These are phyloP conservation scores for Chaitophorus viminalis DNA, from an alignment of 2,888 invertebrate species.

Conservation along the genomic window DNA sequence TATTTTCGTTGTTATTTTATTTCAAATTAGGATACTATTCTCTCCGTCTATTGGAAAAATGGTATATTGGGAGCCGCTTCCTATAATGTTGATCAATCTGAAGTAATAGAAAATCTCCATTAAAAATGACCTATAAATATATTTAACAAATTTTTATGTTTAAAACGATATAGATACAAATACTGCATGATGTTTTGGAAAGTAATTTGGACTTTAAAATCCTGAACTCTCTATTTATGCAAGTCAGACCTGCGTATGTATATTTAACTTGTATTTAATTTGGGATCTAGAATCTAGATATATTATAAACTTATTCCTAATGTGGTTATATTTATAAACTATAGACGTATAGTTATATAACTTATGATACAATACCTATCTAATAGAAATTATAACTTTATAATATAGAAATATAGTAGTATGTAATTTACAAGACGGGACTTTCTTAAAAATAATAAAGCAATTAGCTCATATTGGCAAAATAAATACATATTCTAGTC, in stretches of 20 bases:
- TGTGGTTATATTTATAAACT: too few relatives aligned
- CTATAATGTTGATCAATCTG: constrained; percentile 75
- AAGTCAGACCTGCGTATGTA: constrained; percentile 58
- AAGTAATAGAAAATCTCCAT: constrained; percentile 68
- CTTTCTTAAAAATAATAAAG: constrained; percentile 70
- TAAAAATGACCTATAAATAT: constrained; percentile 4
- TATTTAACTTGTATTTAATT: background rate
- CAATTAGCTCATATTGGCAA: constrained; percentile 67
- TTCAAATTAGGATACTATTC: constrained; percentile 66
- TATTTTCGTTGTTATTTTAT: background rate
- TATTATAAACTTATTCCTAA: too few relatives aligned
- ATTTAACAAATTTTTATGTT: constrained; percentile 52
- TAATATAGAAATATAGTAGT: constrained; percentile 64
- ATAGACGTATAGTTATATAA: too few relatives aligned
- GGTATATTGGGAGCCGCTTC: constrained; percentile 80
- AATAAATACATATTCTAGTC: constrained; percentile 51
- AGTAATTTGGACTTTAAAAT: constrained; percentile 62
- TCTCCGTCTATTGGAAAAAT: constrained; percentile 75
- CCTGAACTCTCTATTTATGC: constrained; percentile 54
- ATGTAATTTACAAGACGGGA: constrained; percentile 68
- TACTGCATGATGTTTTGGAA: constrained; percentile 60
- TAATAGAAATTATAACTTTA: background rate
- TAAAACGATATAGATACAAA: constrained; percentile 45
- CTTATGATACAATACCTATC: too few relatives aligned
- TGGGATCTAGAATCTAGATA: too few relatives aligned